These are phyloP conservation scores for Eudasyphora cyanicolor DNA, from an alignment of 2,888 invertebrate genomes.

Conservation along the genomic window DNA sequence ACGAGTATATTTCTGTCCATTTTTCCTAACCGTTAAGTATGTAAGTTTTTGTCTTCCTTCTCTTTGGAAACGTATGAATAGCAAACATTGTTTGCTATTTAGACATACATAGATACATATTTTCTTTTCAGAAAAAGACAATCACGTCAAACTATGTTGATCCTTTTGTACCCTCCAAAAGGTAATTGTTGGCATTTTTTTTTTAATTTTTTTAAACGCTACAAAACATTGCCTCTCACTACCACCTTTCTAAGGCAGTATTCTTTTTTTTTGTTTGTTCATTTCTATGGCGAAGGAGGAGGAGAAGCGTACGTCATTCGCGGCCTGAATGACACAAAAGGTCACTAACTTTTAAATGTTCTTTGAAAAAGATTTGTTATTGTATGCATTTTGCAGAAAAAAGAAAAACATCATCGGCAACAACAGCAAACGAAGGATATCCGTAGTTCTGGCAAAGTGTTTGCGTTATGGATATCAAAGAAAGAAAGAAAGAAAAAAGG, in stretches of 20 bases:
- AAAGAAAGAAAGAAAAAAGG: too few relatives aligned
- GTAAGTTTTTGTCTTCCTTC: background rate
- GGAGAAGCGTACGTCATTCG: too few relatives aligned
- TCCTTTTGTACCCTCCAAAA: background rate
- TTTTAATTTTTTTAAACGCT: background rate
- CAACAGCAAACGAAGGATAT: constrained; percentile 53
- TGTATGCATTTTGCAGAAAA: constrained; percentile 47
- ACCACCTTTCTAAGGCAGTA: background rate
- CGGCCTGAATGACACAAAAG: constrained; percentile 40
- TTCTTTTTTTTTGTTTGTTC: background rate
- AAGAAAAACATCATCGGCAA: constrained; percentile 37
- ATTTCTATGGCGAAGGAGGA: constrained; percentile 1
- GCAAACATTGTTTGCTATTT: background rate
- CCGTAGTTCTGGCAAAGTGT: constrained; percentile 32
- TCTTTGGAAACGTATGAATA: too few relatives aligned
- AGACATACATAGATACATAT: too few relatives aligned
- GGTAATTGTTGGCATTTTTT: constrained; percentile 18
- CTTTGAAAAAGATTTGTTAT: constrained; percentile 24
- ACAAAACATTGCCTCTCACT: too few relatives aligned
- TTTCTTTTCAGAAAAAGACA: background rate
- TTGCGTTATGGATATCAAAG: constrained; percentile 9
- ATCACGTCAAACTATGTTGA: background rate
- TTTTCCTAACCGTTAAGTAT: background rate
- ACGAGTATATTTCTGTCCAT: background rate
- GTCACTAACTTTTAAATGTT: constrained; percentile 62